These are phyloP conservation scores for Cheilosia vulpina DNA, from an alignment of 2,888 invertebrate genomes.

Conservation along the genomic window DNA sequence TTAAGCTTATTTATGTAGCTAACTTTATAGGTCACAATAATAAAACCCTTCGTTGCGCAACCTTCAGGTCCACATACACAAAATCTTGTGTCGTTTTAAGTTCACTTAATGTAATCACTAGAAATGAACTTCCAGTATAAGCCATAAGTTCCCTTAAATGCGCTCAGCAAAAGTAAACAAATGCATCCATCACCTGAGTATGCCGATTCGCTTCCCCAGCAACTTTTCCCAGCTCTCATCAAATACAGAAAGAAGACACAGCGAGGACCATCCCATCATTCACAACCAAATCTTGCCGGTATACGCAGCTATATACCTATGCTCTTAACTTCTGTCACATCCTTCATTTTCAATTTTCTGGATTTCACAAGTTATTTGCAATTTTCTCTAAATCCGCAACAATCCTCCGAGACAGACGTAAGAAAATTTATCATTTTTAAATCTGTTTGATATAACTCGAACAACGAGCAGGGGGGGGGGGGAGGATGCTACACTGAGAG, in stretches of 20 bases:
- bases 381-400: constrained; percentile 64
- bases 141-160: too few species aligned
- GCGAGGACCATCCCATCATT: not conserved
- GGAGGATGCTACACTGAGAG: not conserved
- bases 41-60: too few species aligned
- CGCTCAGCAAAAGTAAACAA: too few species aligned
- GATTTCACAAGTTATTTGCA: constrained; percentile 65
- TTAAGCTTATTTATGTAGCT: too few species aligned
- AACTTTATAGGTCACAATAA: too few species aligned
- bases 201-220: too few species aligned
- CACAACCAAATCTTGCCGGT: not conserved
- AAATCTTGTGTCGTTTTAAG: too few species aligned
- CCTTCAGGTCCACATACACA: too few species aligned
- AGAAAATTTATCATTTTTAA: constrained; percentile 73
- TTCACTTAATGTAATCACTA: too few species aligned
- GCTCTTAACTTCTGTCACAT: constrained; percentile 30
- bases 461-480: constrained; percentile 20
- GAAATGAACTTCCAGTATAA: too few species aligned
- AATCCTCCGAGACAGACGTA: constrained; percentile 69
- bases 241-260: not conserved
- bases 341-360: constrained; percentile 68
- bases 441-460: constrained; percentile 73
- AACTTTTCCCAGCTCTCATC: too few species aligned
- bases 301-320: not conserved
- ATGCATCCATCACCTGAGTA: too few species aligned